Base-by-base conservation (phyloP, 2,888 invertebrate species). In the Eulithis testata region DNA sequence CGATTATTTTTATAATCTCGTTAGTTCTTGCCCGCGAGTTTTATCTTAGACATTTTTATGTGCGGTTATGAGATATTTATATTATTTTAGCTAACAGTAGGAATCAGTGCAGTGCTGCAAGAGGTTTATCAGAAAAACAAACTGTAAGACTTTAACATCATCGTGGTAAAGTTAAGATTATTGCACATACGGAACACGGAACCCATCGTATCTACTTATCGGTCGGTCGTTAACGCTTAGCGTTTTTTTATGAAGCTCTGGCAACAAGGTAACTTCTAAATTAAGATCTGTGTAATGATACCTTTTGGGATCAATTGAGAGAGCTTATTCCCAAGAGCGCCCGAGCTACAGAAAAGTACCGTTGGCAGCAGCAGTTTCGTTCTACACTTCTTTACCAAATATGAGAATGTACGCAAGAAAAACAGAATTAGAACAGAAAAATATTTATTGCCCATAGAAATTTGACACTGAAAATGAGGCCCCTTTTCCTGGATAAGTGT, bases 201-300 rank as follows among this genome's bases (percentile, higher is more conserved):
- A 81, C 81, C 78, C 78, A 60, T 61, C 65, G 66, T 64, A 71
- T 75, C 66, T 73, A 76, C 21, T 21, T 21, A 21, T 21, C 21
- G 21, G 21, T 72, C 68, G 69, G 67, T 65, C 71, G 74, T 75
- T 73, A 77, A 75, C 76, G 77, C 78, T 79, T 78, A 73, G 75
- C 79, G 73, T 73, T 70, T 76, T 72, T 70, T 63, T 76, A 73
- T 72, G 70, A 78, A 79, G 74, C 79, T 73, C 73, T 70, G 74
- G 78, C 75, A 73, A 76, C 82, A 79, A 81, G 81, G 82, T 79
- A 81, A 80, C 76, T 81, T 83, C 81, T 83, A 82, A 82, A 83
- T 83, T 80, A 80, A 83, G 80, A 82, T 81, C 77, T 72, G 78
- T 80, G 77, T 81, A 81, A 82, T 82, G 78, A 82, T 81, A 82